phyloP scores from a whole-genome alignment of 2,113 vertebrate genomes.

The Sinocyclocheilus anophthalmus region DNA sequence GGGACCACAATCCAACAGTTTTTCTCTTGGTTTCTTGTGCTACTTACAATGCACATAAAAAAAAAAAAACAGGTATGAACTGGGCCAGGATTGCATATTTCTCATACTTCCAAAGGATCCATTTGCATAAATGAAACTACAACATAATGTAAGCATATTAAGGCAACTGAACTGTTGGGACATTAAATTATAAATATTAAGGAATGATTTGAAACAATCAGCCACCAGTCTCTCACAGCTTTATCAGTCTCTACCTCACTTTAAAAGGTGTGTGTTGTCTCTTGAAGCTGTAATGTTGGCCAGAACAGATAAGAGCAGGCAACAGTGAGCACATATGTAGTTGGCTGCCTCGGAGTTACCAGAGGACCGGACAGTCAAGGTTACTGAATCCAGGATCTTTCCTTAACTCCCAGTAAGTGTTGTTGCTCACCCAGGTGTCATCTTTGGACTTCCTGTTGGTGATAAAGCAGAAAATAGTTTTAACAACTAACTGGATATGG shows the following conservation, averaged over 20 bases:
- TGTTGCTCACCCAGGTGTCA: conserved; percentile 92
- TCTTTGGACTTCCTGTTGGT: conserved; percentile 83
- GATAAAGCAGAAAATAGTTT: conserved; percentile 10
- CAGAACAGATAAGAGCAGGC: conserved; percentile 28
- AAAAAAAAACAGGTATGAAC: conserved; percentile 39
- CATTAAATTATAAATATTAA: conserved; percentile 55
- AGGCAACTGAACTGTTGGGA: conserved; percentile 69
- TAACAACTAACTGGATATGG: not conserved
- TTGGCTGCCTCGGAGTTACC: conserved; percentile 78
- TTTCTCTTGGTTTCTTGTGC: conserved; percentile 46
- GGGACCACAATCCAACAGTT: conserved; percentile 42
- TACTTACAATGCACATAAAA: conserved; percentile 50
- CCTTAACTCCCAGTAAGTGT: conserved; percentile 90
- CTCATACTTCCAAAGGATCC: conserved; percentile 65
- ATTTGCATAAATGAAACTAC: conserved; percentile 69
- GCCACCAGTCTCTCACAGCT: not conserved
- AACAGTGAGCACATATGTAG: not conserved
- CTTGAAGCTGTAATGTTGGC: conserved; percentile 20
- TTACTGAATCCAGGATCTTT: conserved; percentile 87
- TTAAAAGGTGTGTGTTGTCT: conserved; percentile 13
- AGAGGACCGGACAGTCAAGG: conserved; percentile 85
- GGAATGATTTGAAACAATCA: conserved; percentile 25
- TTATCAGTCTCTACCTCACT: not conserved
- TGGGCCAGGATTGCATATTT: conserved; percentile 62
- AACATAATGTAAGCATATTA: conserved; percentile 70